These are phyloP conservation scores for Acinonyx jubatus DNA, from an alignment of 2,113 vertebrate species.

Conservation along the genomic window DNA sequence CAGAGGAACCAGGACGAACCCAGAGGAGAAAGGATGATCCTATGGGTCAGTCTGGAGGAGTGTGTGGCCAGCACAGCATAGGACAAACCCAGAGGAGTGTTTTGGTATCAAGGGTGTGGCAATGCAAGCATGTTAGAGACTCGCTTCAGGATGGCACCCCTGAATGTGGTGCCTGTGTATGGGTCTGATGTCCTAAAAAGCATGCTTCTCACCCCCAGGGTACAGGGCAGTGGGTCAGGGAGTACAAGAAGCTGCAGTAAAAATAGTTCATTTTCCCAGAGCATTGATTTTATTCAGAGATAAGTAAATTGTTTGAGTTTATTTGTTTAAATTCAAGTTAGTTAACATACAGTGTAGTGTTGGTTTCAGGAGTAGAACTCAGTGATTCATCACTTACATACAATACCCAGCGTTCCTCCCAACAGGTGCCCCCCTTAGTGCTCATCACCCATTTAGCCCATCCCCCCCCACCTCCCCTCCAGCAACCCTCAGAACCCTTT, in stretches of 20 bases:
- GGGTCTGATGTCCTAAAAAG: background rate
- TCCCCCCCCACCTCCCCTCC: too few species aligned
- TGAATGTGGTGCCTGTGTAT: background rate
- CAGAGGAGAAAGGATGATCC: background rate
- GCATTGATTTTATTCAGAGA: background rate
- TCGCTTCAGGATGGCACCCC: background rate
- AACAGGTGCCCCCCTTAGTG: too few species aligned
- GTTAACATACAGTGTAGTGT: too few species aligned
- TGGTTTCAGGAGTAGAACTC: too few species aligned
- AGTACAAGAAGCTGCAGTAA: background rate
- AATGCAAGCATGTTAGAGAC: background rate
- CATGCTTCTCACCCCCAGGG: background rate
- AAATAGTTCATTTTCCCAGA: background rate
- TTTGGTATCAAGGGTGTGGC: background rate
- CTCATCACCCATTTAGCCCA: too few species aligned
- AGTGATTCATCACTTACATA: too few species aligned
- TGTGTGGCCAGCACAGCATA: background rate
- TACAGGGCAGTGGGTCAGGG: background rate
- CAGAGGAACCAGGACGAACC: background rate
- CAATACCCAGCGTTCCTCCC: too few species aligned
- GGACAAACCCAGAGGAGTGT: background rate
- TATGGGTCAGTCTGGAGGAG: background rate
- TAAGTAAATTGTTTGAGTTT: background rate
- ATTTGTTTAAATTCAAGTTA: too few species aligned
- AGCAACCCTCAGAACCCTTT: too few species aligned